phyloP scores from a whole-genome alignment of 2,113 vertebrate genomes.

The Phylloscopus trochilus region DNA sequence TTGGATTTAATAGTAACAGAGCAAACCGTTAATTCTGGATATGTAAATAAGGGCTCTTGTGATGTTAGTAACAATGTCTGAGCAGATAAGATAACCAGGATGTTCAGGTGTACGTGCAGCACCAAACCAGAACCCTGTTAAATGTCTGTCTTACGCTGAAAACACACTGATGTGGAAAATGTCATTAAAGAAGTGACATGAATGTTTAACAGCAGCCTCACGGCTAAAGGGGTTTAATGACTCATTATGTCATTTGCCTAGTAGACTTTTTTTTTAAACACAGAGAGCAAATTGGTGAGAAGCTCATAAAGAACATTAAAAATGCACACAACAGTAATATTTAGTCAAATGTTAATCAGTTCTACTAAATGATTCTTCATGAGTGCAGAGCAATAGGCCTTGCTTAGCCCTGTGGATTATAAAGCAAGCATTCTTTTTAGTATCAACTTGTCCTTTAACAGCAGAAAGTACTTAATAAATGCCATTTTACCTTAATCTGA shows the following conservation, averaged over 20 bases:
- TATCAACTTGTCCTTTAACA: not conserved
- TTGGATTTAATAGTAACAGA: not conserved
- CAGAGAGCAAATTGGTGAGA: not conserved
- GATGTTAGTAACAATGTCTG: constrained; percentile 49
- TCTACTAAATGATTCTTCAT: not conserved
- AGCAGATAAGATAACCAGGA: constrained; percentile 52
- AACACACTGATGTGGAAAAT: constrained; percentile 68
- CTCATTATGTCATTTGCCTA: constrained; percentile 47
- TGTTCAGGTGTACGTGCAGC: constrained; percentile 22
- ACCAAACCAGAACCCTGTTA: constrained; percentile 37
- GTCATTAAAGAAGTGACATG: constrained; percentile 59
- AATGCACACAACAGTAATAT: not conserved
- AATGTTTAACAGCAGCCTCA: constrained; percentile 34
- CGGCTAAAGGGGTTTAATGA: constrained; percentile 62
- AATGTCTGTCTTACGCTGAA: constrained; percentile 50
- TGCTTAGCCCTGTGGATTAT: not conserved
- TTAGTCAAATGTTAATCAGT: not conserved
- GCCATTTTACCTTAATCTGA: not conserved
- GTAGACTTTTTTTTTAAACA: not conserved
- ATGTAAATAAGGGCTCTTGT: not conserved
- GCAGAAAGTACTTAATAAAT: not conserved
- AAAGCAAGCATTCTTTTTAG: not conserved
- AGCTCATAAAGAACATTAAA: not conserved
- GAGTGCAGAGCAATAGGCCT: not conserved
- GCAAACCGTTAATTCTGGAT: not conserved